phyloP scores from a whole-genome alignment of 2,888 invertebrate species.

The Microdon myrmicae region DNA sequence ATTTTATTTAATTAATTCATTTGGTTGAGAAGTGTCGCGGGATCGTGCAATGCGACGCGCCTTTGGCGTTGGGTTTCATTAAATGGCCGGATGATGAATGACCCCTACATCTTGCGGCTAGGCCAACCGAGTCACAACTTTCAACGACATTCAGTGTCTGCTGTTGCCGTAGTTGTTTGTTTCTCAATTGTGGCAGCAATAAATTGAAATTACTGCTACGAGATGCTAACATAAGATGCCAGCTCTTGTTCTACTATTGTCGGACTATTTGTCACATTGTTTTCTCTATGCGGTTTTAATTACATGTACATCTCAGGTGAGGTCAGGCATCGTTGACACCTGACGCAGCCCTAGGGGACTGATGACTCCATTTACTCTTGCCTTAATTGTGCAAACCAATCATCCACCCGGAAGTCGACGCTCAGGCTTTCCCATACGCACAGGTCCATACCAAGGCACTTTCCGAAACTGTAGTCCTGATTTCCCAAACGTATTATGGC shows the following conservation, averaged over 20 bases:
- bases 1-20: constrained; percentile 51
- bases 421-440: constrained; percentile 32
- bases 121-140: constrained; percentile 15
- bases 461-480: constrained; percentile 12
- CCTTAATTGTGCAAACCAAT: constrained; percentile 22
- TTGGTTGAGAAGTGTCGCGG: constrained; percentile 31
- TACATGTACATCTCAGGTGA: constrained; percentile 3
- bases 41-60: constrained; percentile 13
- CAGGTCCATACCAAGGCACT: constrained; percentile 7
- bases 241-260: constrained; percentile 8
- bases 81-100: constrained; percentile 52
- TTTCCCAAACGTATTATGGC: constrained; percentile 35
- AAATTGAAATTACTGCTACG: constrained; percentile 32
- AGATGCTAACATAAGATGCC: too few relatives aligned
- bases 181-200: constrained; percentile 41
- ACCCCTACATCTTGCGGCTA: constrained; percentile 47
- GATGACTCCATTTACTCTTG: constrained; percentile 20
- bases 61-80: constrained; percentile 33
- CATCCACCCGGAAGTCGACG: constrained; percentile 26
- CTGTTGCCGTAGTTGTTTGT: constrained; percentile 40
- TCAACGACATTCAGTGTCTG: constrained; percentile 33
- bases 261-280: constrained; percentile 28
- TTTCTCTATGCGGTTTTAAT: constrained; percentile 43
- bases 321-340: constrained; percentile 12
- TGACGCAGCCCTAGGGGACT: not conserved